A percentile compares a stretch with the other conserved stretches of the same genome.
phyloP scores from a whole-genome alignment of 2,797 vertebrate genomes.

The Chanos chanos region DNA sequence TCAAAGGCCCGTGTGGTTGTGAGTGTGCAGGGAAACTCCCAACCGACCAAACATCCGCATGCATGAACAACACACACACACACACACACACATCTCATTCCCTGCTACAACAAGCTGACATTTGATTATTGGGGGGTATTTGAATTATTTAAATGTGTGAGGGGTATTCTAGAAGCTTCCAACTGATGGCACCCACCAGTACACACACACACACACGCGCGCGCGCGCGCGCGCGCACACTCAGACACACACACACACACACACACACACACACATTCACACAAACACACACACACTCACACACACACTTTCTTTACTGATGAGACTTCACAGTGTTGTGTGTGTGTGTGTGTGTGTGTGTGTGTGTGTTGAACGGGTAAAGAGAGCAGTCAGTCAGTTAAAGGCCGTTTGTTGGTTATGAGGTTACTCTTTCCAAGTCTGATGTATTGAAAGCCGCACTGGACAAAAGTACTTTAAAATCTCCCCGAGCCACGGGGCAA shows the following conservation, averaged over 20 bases:
- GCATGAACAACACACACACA: not conserved
- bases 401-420: constrained; percentile 13
- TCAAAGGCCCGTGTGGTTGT: too few relatives aligned
- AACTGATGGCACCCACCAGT: not conserved
- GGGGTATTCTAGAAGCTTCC: too few relatives aligned
- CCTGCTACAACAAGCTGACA: not conserved
- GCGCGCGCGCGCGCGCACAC: too few relatives aligned
- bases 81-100: not conserved
- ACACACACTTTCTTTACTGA: not conserved
- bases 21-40: too few relatives aligned
- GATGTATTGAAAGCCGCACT: constrained; percentile 29
- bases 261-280: not conserved
- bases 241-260: too few relatives aligned
- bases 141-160: constrained; percentile 4
- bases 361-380: constrained; percentile 2
- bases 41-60: too few relatives aligned
- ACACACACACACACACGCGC: too few relatives aligned
- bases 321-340: not conserved
- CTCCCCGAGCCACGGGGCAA: constrained; percentile 31
- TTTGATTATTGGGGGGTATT: not conserved
- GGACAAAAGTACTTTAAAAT: constrained; percentile 34
- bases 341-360: constrained; percentile 9
- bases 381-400: too few relatives aligned
- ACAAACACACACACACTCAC: not conserved
- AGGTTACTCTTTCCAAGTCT: constrained; percentile 31